Evolutionary conservation across 2,797 vertebrate genomes (phyloP), one percentile per base, ranked within the genome.

Genomic region (Malacoctenus gilli): DNA sequence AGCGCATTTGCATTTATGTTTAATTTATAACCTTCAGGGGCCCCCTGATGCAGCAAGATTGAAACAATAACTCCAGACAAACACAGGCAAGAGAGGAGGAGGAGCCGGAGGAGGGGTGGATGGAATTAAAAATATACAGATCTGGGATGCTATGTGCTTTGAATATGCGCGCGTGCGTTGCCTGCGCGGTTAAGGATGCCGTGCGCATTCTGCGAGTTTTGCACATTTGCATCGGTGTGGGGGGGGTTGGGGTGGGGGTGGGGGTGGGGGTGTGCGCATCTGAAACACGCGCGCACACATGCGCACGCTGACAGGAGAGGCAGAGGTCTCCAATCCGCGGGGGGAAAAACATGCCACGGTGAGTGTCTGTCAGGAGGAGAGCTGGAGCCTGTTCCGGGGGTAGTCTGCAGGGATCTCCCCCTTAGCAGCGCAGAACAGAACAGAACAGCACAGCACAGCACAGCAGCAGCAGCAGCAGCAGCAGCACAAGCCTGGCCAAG

Each of bases 21-120:
- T 92, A 92, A 92, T 92, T 92, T 92, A 92, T 92, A 91, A 92
- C 91, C 84, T 90, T 89, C 89, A 85, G 90, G 89, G 89, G 87
- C 82, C 86, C 86, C 89, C 89, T 92, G 91, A 92, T 92, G 89
- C 89, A 91, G 89, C 84, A 88, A 91, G 91, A 91, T 90, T 90
- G 89, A 89, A 91, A 89, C 86, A 89, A 90, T 88, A 90, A 90
- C 88, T 90, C 86, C 88, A 91, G 88, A 88, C 85, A 91, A 86
- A 89, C 83, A 88, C 46, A 25, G 74, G 60, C 72, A 85, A 84
- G 84, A 87, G 82, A 79, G 83, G 79, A 85, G 83, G 84, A 85
- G 84, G 86, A 88, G 84, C 71, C 8, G 75, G 80, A 82, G 80
- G 81, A 81, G 78, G 78, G 78, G 67, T 68, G 83, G 83, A 80